These are phyloP conservation scores for Eupeodes corollae DNA, from an alignment of 1,140 invertebrate species.

Conservation along the genomic window DNA sequence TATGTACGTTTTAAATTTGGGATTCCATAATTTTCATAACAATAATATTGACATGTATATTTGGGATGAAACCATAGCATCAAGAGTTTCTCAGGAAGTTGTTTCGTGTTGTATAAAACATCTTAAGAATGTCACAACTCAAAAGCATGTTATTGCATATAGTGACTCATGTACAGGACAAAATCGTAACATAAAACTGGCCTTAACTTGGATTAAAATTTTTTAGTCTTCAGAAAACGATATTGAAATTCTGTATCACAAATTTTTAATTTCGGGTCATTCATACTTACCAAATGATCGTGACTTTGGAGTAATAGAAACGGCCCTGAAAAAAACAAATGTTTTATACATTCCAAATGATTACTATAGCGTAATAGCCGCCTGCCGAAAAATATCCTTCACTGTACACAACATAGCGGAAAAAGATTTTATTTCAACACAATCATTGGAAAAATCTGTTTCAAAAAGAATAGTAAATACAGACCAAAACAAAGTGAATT, in stretches of 20 bases:
- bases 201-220: slow-evolving; percentile 20
- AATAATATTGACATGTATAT: slow-evolving; percentile 17
- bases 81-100: slow-evolving; percentile 21
- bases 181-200: slow-evolving; percentile 25
- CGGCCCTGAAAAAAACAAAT: slow-evolving; percentile 12
- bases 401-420: too few relatives aligned
- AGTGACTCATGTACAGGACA: slow-evolving; percentile 23
- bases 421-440: too few relatives aligned
- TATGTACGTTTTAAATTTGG: slow-evolving; percentile 6
- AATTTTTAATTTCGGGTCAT: slow-evolving; percentile 21
- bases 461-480: too few relatives aligned
- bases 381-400: neutral
- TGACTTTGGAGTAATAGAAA: slow-evolving; percentile 11
- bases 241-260: slow-evolving; percentile 19
- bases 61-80: slow-evolving; percentile 19
- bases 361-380: slow-evolving; percentile 7
- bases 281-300: slow-evolving; percentile 17
- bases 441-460: too few relatives aligned
- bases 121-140: slow-evolving; percentile 14
- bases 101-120: slow-evolving; percentile 14
- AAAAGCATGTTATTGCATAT: slow-evolving; percentile 19
- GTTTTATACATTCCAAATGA: slow-evolving; percentile 13
- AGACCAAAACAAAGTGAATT: too few relatives aligned
- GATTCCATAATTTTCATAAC: slow-evolving; percentile 13
- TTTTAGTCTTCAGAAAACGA: slow-evolving; percentile 17